Evolutionary conservation across 2,113 vertebrate species (phyloP), one percentile per base, ranked within the genome.

Genomic region (Phycodurus eques): DNA sequence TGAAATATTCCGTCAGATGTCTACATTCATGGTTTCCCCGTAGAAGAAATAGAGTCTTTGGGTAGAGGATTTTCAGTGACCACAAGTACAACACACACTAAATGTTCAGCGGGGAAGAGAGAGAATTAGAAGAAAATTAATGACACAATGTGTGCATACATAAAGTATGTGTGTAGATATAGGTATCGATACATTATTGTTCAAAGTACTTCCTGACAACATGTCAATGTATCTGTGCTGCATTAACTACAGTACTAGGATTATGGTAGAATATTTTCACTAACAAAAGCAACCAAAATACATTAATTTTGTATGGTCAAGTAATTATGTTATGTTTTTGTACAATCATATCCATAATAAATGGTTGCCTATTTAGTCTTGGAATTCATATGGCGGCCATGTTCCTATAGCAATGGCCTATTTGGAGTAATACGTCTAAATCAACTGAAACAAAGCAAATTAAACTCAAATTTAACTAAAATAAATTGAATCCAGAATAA

Each of bases 1-100:
- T 94, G 89, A 94, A 94, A 90, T 94, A 94, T 92, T 94, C 93
- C 69, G 93, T 94, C 90, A 94, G 88, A 82, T 94, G 93, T 93
- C 93, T 93, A 93, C 93, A 94, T 93, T 94, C 93, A 89, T 94
- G 93, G 85, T 94, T 94, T 83, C 93, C 93, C 76, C 93, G 91
- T 67, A 94, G 91, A 74, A 94, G 91, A 90, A 93, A 94, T 77
- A 94, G 87, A 1, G 93, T 94, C 92, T 94, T 94, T 91, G 93
- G 93, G 87, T 94, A 94, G 80, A 94, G 91, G 90, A 92, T 94
- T 88, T 94, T 94, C 91, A 94, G 87, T 11, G 93, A 93, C 93
- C 93, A 94, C 77, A 94, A 91, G 89, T 94, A 94, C 64, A 94
- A 80, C 85, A 94, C 93, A 75, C 93, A 94, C 93, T 94, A 53